Evolutionary conservation across 1,140 invertebrate genomes (phyloP).

Genomic region (Eueides isabella): DNA sequence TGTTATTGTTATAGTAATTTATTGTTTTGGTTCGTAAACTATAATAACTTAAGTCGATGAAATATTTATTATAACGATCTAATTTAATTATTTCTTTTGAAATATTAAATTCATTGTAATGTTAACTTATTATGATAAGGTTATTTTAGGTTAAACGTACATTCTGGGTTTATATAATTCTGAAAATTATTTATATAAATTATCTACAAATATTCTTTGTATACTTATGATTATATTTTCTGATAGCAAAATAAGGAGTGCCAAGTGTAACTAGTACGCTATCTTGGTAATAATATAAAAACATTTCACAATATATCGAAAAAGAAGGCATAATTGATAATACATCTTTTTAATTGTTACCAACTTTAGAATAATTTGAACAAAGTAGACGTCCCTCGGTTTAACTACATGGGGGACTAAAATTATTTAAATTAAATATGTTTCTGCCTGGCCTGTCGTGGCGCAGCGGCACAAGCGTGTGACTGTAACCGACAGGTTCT

Average conservation of each 20-base stretch:
- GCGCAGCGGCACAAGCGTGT: no score
- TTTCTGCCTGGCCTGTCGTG: no score
- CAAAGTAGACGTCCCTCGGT: no score
- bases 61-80: not conserved
- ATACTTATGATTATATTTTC: slow-evolving; percentile 1
- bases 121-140: no score
- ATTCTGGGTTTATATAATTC: no score
- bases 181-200: not conserved
- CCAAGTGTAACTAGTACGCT: slow-evolving; percentile 30
- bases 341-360: no score
- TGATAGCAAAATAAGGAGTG: slow-evolving; percentile 47
- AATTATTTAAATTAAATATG: no score
- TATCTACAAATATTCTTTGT: not conserved
- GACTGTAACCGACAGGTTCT: no score
- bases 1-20: not conserved
- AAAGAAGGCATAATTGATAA: not conserved
- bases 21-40: not conserved
- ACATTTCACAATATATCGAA: not conserved
- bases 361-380: no score
- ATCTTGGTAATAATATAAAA: slow-evolving; percentile 10
- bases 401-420: no score
- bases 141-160: no score
- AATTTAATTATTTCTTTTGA: not conserved
- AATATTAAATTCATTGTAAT: no score
- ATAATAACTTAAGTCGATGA: not conserved